phyloP scores from a whole-genome alignment of 2,888 invertebrate genomes.

The Byasa hedistus region DNA sequence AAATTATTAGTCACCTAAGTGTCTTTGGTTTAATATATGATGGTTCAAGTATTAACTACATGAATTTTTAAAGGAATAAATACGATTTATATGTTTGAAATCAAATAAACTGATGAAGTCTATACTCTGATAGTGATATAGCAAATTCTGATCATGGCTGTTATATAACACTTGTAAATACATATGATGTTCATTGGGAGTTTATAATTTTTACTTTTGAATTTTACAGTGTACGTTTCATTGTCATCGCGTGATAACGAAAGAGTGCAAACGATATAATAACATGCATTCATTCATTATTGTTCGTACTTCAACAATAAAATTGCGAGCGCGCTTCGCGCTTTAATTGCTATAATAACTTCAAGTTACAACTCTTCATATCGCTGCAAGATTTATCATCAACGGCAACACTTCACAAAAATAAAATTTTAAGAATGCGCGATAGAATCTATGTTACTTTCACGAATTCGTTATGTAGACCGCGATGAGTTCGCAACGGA shows the following conservation, averaged over 20 bases:
- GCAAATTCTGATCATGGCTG: too few relatives aligned
- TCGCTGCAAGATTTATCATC: conserved; percentile 2
- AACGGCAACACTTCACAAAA: conserved; percentile 7
- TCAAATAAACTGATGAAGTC: too few relatives aligned
- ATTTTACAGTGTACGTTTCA: not conserved
- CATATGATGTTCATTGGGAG: too few relatives aligned
- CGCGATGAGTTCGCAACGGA: conserved; percentile 2
- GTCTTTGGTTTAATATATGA: too few relatives aligned
- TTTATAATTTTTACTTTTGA: not conserved
- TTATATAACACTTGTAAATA: too few relatives aligned
- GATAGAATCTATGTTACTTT: conserved; percentile 20
- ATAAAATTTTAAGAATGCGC: conserved; percentile 3
- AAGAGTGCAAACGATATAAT: not conserved
- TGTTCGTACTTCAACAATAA: conserved; percentile 1
- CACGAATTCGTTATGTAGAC: conserved; percentile 8
- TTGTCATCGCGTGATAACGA: not conserved
- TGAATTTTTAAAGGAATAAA: too few relatives aligned
- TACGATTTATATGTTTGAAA: too few relatives aligned
- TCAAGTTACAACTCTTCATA: not conserved
- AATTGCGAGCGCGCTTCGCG: not conserved
- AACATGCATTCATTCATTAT: conserved; percentile 5
- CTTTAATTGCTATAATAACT: conserved; percentile 13
- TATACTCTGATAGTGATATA: too few relatives aligned
- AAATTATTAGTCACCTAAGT: too few relatives aligned
- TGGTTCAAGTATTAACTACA: too few relatives aligned